phyloP scores from a whole-genome alignment of 2,797 vertebrate genomes.

The Phrynocephalus forsythii region DNA sequence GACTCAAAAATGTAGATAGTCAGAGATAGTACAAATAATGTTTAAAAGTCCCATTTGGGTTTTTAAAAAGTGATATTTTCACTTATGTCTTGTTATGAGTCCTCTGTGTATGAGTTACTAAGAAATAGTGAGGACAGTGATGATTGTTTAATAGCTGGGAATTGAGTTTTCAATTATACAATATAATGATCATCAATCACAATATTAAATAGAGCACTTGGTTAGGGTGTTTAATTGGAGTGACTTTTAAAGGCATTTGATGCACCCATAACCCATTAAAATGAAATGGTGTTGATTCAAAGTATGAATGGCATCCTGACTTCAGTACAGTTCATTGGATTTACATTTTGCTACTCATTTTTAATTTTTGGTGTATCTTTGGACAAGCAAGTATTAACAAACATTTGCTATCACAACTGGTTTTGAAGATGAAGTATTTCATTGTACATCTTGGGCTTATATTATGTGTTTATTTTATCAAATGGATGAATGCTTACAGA shows the following conservation, averaged over 20 bases:
- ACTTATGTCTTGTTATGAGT: background rate
- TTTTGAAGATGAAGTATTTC: background rate
- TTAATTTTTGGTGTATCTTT: background rate
- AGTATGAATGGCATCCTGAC: background rate
- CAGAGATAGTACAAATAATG: background rate
- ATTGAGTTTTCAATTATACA: constrained; percentile 12
- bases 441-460: background rate
- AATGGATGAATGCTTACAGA: background rate
- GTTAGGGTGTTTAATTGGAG: background rate
- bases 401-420: background rate
- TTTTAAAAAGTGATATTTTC: background rate
- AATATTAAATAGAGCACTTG: background rate
- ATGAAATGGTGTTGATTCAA: background rate
- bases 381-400: background rate
- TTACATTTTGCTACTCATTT: background rate
- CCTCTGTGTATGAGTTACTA: background rate
- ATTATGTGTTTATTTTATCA: background rate
- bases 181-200: constrained; percentile 9
- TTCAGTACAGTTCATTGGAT: background rate
- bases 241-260: constrained; percentile 16
- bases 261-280: background rate
- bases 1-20: background rate
- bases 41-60: background rate
- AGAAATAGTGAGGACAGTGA: background rate
- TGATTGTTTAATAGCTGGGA: constrained; percentile 21